Base-by-base conservation (phyloP, 2,888 invertebrate species). In the Ectobius pallidus region DNA sequence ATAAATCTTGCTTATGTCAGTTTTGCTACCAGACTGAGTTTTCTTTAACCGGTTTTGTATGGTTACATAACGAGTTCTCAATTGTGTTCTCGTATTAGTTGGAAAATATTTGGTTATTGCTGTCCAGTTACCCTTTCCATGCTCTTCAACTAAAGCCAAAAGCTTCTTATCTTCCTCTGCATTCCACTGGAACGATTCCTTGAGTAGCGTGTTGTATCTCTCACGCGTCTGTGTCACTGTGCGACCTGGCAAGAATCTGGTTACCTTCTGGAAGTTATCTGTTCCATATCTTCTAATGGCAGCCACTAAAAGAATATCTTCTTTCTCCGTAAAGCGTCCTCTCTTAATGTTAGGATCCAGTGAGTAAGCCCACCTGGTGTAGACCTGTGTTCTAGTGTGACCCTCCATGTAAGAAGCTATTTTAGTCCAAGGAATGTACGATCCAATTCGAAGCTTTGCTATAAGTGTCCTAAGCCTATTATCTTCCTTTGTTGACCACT, bases 361-460 rank as follows among this genome's bases (percentile, higher is more conserved):
- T 72, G 82, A 82, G 75, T 85, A 85, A 1, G 72, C 83, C 81
- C 86, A 88, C 75, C 88, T 87, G 72, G 88, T 86, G 77, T 91
- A 91, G 14, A 92, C 82, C 80, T 92, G 92, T 2, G 85, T 83
- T 79, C 89, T 90, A 0, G 88, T 87, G 75, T 90, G 85, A 73
- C 87, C 86, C 11, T 87, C 86, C 82, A 93, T 89, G 67, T 87
- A 86, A 27, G 85, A 85, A 0, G 87, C 85, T 7, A 94, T 88
- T 79, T 88, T 88, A 2, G 87, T 86, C 94, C 95, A 95, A 0
- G 92, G 91, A 75, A 94, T 90, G 61, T 87, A 87, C 73, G 88
- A 84, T 18, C 91, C 92, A 71, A 89, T 84, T 75, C 85, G 87
- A 75, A 88, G 88, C 74, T 83, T 83, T n/a, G 89, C 86, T 0